A percentile compares a stretch with the other conserved stretches of the same genome.
Conservation (phyloP, 1,140 invertebrate species). For the Polyergus mexicanus region DNA sequence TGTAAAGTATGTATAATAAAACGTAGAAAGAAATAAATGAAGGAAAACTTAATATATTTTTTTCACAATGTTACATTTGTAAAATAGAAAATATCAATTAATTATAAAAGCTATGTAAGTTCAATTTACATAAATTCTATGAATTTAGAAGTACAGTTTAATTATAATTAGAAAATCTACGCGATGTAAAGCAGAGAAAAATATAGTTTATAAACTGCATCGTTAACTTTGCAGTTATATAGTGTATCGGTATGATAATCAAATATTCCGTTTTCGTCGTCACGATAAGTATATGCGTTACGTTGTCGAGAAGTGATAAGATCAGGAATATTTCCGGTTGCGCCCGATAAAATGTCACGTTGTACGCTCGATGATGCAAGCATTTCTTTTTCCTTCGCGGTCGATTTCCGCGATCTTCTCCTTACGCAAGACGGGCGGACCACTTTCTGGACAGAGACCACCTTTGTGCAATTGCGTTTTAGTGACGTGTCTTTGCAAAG, state of each 20-base stretch:
- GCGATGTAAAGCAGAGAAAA: too few relatives aligned
- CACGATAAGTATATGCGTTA: conserved; percentile 4
- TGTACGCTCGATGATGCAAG: conserved; percentile 57
- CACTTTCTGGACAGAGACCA: conserved; percentile 72
- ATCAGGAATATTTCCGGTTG: conserved; percentile 65
- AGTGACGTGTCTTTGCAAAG: conserved; percentile 58
- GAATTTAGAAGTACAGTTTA: too few relatives aligned
- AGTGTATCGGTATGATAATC: conserved; percentile 2
- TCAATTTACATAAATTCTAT: too few relatives aligned
- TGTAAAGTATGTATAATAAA: background rate
- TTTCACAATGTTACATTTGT: too few relatives aligned
- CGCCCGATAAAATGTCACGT: conserved; percentile 54
- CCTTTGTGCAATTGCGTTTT: conserved; percentile 69
- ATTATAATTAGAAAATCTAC: too few relatives aligned
- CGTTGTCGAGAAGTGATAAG: conserved; percentile 52
- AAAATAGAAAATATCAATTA: too few relatives aligned
- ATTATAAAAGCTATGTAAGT: too few relatives aligned
- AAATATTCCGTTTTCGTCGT: conserved; percentile 17
- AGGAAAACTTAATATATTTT: background rate
- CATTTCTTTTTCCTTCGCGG: conserved; percentile 14
- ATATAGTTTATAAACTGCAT: background rate
- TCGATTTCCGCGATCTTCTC: conserved; percentile 71
- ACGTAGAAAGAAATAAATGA: background rate
- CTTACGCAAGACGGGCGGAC: conserved; percentile 72
- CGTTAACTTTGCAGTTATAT: background rate